Conservation (phyloP, 2,113 vertebrate species). For the Pygoscelis adeliae region DNA sequence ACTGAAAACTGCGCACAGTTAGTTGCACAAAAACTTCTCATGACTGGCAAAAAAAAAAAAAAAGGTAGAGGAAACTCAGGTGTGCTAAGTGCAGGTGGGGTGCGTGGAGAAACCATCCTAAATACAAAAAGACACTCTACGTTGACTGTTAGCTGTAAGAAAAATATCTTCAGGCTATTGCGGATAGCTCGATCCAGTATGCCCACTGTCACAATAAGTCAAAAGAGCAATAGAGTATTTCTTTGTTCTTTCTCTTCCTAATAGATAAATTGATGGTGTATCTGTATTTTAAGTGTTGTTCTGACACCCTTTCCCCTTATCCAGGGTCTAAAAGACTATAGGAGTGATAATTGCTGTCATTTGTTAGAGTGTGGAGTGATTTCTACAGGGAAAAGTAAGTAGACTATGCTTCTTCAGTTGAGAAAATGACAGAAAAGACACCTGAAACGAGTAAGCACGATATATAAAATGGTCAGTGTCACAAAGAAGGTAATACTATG, state of each 20-base stretch:
- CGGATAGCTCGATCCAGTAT: not conserved
- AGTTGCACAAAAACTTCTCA: not conserved
- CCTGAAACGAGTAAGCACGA: not conserved
- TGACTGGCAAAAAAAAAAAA: not conserved
- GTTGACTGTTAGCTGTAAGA: not conserved
- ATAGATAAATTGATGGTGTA: not conserved
- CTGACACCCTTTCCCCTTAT: not conserved
- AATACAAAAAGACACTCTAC: not conserved
- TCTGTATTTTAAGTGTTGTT: not conserved
- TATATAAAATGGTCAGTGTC: not conserved
- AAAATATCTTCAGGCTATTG: not conserved
- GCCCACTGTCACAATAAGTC: not conserved
- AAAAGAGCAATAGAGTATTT: not conserved
- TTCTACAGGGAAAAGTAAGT: not conserved
- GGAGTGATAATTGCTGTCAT: not conserved
- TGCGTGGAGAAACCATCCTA: not conserved
- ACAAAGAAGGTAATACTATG: fast-evolving
- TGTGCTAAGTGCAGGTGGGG: not conserved
- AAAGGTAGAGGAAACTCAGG: not conserved
- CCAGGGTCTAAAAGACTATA: not conserved
- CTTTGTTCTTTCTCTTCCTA: not conserved
- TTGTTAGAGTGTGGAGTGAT: not conserved
- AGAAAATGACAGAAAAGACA: not conserved
- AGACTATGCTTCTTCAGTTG: not conserved
- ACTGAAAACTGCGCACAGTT: not conserved